A percentile compares a stretch with the other conserved stretches of the same genome.
These are phyloP conservation scores for Cephus cinctus DNA, from an alignment of 1,140 invertebrate genomes.

Conservation along the genomic window DNA sequence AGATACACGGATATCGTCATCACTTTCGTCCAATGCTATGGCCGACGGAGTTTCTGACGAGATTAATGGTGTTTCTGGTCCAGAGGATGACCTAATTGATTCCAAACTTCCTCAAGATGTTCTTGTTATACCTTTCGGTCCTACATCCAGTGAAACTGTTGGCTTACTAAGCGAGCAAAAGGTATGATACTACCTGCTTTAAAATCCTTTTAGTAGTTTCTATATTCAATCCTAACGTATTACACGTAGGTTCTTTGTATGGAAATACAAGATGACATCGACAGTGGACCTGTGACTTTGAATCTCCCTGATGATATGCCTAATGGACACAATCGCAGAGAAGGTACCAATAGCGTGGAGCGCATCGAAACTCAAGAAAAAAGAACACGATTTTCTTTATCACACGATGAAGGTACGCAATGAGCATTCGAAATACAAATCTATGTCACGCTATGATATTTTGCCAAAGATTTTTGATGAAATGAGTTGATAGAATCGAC, in stretches of 20 bases:
- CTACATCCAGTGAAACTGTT: conserved; percentile 60
- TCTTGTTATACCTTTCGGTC: conserved; percentile 67
- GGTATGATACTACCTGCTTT: conserved; percentile 53
- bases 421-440: conserved; percentile 4
- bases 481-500: no score
- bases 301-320: conserved; percentile 41
- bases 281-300: conserved; percentile 35
- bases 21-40: conserved; percentile 30
- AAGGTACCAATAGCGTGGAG: conserved; percentile 35
- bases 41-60: conserved; percentile 49
- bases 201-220: conserved; percentile 11
- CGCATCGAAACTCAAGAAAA: conserved; percentile 59
- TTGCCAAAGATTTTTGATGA: no score
- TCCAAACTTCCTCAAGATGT: conserved; percentile 58
- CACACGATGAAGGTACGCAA: conserved; percentile 78
- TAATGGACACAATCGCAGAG: conserved; percentile 39
- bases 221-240: no score
- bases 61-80: conserved; percentile 39
- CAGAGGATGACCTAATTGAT: conserved; percentile 44
- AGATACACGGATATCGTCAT: conserved; percentile 30
- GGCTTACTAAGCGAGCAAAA: conserved; percentile 74
- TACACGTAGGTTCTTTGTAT: conserved; percentile 50
- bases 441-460: no score
- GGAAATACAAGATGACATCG: conserved; percentile 44
- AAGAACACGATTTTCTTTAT: conserved; percentile 76